Base-by-base conservation (phyloP, 2,888 invertebrate genomes). In the Candidula unifasciata region DNA sequence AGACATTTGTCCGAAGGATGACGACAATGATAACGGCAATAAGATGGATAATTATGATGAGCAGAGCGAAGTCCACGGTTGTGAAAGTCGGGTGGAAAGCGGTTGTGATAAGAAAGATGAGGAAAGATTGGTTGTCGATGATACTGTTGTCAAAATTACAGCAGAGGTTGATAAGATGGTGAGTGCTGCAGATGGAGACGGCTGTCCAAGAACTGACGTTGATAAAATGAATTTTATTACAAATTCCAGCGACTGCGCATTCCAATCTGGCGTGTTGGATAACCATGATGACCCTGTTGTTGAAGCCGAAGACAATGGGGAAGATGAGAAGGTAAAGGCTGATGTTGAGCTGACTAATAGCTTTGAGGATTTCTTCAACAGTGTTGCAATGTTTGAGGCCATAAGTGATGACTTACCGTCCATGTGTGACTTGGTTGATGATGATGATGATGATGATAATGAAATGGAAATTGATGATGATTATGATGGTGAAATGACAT, bases 341-440 rank as follows among this genome's bases (percentile, higher is more conserved):
- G 30, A 13, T 30, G 18, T 54, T 33, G 74, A 54, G 27, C 27
- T 54, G 18, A 74, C 30, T 2, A 52, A 54, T 30, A 74, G 74
- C 27, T 74, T 74, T 54, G 74, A 74, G 27, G 54, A 74, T 21
- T 54, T 74, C 24, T 74, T 74, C 21, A 74, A 74, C 30, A 74
- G 54, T 18, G 74, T 74, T 3, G 74, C 54, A 0, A 74, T 74
- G 74, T 18, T 74, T 52, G 74, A 74, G 54, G 30, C 74, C 30
- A 5, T 74, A 10, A 74, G 54, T 33, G 74, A 74, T 21, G 74
- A 74, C 3, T 54, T 74, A 16, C 74, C 74, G 30, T 54, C 54
- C 27, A 21, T 54, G 13, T 54, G 54, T 21, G 74, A 74, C 0
- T 30, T 54, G n/a, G 54, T 74, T 54, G 74, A 74, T 21, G 54